A percentile compares a stretch with the other conserved stretches of the same genome.
Conservation (phyloP, 2,113 vertebrate species). For the Podocnemis expansa region DNA sequence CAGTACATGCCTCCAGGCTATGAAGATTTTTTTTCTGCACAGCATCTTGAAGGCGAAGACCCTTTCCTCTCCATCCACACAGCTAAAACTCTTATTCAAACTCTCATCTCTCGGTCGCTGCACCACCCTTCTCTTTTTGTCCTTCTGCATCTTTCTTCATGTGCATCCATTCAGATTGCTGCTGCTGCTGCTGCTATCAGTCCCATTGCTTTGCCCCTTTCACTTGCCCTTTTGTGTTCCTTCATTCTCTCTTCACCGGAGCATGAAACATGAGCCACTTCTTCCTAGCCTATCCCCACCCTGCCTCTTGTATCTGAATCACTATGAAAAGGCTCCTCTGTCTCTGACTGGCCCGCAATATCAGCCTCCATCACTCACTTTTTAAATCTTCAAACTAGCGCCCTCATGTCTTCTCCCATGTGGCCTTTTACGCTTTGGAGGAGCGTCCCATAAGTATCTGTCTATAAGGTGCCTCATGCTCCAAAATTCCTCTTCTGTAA, state of each 20-base stretch:
- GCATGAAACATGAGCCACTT: too few relatives aligned
- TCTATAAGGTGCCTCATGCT: too few relatives aligned
- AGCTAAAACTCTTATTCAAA: rapidly evolving
- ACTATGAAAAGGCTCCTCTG: background rate
- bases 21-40: background rate
- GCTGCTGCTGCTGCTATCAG: background rate
- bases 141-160: background rate
- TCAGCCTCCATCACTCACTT: too few relatives aligned
- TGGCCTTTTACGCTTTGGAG: too few relatives aligned
- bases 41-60: background rate
- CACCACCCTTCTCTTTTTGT: too few relatives aligned
- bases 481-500: too few relatives aligned
- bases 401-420: too few relatives aligned
- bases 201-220: background rate
- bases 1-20: rapidly evolving
- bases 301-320: rapidly evolving
- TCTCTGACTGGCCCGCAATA: background rate
- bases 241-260: background rate
- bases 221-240: too few relatives aligned
- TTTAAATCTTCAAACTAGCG: too few relatives aligned
- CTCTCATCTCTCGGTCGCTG: background rate
- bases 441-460: too few relatives aligned
- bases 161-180: background rate
- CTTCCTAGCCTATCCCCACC: background rate
- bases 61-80: background rate